Evolutionary conservation across 2,888 invertebrate genomes (phyloP), one percentile per base, ranked within the genome.

Genomic region (Ganaspis brasiliensis): DNA sequence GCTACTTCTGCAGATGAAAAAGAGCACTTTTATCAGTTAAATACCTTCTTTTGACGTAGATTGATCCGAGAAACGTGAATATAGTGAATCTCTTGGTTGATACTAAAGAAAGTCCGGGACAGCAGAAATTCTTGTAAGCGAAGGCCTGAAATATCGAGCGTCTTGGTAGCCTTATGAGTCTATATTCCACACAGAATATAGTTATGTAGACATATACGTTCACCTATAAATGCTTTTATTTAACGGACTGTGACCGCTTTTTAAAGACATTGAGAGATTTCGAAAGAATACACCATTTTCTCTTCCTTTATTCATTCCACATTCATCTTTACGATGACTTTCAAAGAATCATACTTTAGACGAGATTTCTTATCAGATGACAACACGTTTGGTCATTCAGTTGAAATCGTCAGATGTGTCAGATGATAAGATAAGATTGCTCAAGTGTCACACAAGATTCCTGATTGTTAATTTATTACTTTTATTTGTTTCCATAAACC

Each of bases 141-240:
- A 85, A 85, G 83, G 85, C 84, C 86, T 86, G 84, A 87, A 87
- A 87, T 87, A 87, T 87, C 85, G 87, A 87, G 84, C 87, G 87
- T 84, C 71, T 63, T 74, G 40, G 37, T 37, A 61, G 12, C n/a
- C 37, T 19, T 35, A 35, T 35, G 40, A 21, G 40, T n/a, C 35
- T 19, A 16, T n/a, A 14, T 45, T 45, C 14, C 19, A 19, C 2
- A 31, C 71, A 63, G 63, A 10, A 63, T 12, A 45, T n/a, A 63
- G 16, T 35, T 35, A 35, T 37, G 21, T 37, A 63, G 37, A 45
- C 12, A 37, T 21, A 45, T 61, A 56, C 56, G 21, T 24, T 24
- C 35, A 2, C 10, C 5, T 14, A 63, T 10, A 45, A 19, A 31
- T 35, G 14, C 63, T 21, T 45, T 21, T 14, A 56, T 56, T 56